Evolutionary conservation across 2,113 vertebrate genomes (phyloP).

Genomic region (Notothenia rossii): DNA sequence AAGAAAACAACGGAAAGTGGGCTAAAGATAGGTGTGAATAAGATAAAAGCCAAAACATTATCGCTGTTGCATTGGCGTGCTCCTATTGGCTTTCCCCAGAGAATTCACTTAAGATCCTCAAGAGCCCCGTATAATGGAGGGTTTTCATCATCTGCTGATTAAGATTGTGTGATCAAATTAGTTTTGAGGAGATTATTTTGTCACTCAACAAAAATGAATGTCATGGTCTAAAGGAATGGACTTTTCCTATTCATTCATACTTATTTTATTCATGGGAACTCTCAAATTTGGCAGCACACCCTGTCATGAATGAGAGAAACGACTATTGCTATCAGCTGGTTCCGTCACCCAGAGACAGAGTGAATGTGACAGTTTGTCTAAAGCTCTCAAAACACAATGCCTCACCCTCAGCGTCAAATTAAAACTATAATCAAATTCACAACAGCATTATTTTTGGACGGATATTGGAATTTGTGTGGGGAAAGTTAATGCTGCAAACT

Average conservation of each 20-base stretch:
- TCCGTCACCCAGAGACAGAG: background rate
- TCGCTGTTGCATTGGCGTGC: background rate
- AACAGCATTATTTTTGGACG: conserved; percentile 6
- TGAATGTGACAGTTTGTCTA: background rate
- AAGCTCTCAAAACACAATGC: background rate
- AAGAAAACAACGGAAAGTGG: background rate
- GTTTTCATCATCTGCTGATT: background rate
- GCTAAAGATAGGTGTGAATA: no score
- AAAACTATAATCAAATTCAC: background rate
- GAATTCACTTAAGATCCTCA: background rate
- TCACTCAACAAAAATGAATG: background rate
- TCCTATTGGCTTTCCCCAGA: background rate
- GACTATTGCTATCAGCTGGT: background rate
- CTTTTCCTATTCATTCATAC: background rate
- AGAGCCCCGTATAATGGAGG: background rate
- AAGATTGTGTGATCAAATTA: background rate
- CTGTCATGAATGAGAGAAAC: background rate
- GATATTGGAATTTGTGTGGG: conserved; percentile 2
- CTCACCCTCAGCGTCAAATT: background rate
- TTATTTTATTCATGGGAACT: background rate
- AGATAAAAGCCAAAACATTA: background rate
- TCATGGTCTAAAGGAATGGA: no score
- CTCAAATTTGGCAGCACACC: background rate
- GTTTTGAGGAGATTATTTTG: background rate
- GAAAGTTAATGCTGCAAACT: background rate